Evolutionary conservation across 2,113 vertebrate species (phyloP), one percentile per base, ranked within the genome.

Genomic region (Quiscalus mexicanus): DNA sequence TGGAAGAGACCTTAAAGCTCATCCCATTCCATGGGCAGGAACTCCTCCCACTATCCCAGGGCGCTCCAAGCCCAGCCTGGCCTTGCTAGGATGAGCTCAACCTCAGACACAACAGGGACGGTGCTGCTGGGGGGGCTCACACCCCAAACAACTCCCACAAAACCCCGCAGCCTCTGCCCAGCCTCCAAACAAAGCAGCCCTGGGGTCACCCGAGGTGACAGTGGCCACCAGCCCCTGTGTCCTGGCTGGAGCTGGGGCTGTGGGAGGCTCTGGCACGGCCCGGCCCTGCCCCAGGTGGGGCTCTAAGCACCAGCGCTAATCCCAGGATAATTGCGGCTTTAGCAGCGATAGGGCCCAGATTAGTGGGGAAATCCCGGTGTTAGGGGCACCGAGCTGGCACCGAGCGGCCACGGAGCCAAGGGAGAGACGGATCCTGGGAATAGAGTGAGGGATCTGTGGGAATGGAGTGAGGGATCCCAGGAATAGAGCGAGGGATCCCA

Each of bases 291-390:
- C 49, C 79, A 56, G 89, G 87, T 82, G 95, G 89, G 83, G 59
- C 71, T 56, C 78, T 49, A 86, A 97, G 79, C 82, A 35, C 8
- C 87, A 4, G 92, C 15, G 8, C 70, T 95, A 56, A 96, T 56
- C 94, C 35, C 1, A 64, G 95, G 90, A 96, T 90, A 87, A 94
- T 31, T 35, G 84, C 82, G 11, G 95, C 77, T 96, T 93, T 94
- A 73, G 75, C 78, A 96, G 88, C 49, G 59, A 93, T 84, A 84
- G 89, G 87, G 93, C 89, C 68, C 58, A 15, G 93, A 92, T 80
- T 55, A 89, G 9, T 0, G 24, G 22, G 5, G 6, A 31, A 67
- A 90, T 31, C 67, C 4, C 47, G 70, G 80, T 0, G 71, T 33
- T 3, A 45, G 74, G 89, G 80, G 84, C 12, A 11, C 19, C 12